Conservation (phyloP, 1,140 invertebrate species). For the Artemia franciscana region DNA sequence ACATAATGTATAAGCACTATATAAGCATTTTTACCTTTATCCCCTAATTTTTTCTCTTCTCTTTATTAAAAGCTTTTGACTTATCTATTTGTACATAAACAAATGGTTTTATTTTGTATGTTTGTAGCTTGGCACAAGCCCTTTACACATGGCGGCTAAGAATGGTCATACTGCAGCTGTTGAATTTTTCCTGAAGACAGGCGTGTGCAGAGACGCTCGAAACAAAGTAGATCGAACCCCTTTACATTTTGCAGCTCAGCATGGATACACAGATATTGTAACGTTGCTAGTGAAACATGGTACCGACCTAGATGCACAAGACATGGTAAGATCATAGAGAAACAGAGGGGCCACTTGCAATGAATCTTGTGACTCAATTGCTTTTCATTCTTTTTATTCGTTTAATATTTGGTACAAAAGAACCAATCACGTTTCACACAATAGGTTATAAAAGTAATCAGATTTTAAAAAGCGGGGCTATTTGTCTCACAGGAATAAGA, state of each 20-base stretch:
- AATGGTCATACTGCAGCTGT: slow-evolving; percentile 57
- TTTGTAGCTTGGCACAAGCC: slow-evolving; percentile 55
- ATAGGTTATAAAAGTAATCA: background rate
- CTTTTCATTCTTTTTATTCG: background rate
- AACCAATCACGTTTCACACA: no score
- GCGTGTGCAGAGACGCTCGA: slow-evolving; percentile 59
- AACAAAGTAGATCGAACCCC: slow-evolving; percentile 83
- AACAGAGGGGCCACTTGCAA: no score
- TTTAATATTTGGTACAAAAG: background rate
- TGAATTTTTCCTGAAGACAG: slow-evolving; percentile 53
- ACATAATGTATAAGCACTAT: no score
- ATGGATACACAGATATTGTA: slow-evolving; percentile 54
- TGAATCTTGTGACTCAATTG: background rate
- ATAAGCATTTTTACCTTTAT: no score
- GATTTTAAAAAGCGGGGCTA: no score
- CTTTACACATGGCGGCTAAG: slow-evolving; percentile 61
- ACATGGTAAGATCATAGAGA: slow-evolving; percentile 46
- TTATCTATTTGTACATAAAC: no score
- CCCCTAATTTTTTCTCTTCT: no score
- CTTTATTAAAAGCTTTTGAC: no score
- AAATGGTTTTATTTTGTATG: no score
- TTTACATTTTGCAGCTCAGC: slow-evolving; percentile 60
- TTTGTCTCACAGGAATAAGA: no score
- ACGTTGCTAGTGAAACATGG: slow-evolving; percentile 47
- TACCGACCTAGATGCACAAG: slow-evolving; percentile 47